These are phyloP conservation scores for Bettongia penicillata DNA, from an alignment of 2,113 vertebrate genomes.

Conservation along the genomic window DNA sequence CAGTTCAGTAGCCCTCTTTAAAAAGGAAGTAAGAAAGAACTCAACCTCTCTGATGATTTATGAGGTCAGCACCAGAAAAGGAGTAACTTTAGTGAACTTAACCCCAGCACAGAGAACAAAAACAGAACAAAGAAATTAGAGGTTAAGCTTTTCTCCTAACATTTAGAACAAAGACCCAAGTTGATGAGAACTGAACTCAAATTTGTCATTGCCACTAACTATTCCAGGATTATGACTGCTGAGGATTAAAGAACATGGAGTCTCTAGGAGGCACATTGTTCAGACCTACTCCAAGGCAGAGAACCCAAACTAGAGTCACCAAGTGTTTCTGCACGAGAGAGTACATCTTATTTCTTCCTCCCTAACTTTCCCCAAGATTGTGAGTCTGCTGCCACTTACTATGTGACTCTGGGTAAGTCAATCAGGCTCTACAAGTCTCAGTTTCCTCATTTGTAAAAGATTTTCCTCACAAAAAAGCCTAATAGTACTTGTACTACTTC, in stretches of 20 bases:
- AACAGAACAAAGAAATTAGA: not conserved
- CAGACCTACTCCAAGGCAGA: not conserved
- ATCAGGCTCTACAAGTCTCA: not conserved
- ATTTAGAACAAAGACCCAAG: not conserved
- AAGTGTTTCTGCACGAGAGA: slow-evolving; percentile 47
- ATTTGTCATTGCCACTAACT: not conserved
- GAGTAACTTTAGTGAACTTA: not conserved
- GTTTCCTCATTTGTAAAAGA: not conserved
- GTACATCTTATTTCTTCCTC: slow-evolving; percentile 27
- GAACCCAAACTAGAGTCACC: slow-evolving; percentile 27
- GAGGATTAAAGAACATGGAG: not conserved
- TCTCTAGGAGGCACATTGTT: not conserved
- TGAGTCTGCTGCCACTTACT: not conserved
- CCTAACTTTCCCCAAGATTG: not conserved
- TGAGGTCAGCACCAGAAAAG: not conserved
- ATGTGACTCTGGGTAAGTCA: not conserved
- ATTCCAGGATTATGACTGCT: too few species aligned
- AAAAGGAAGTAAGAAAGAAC: not conserved
- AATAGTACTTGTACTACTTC: not conserved
- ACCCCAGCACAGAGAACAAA: not conserved
- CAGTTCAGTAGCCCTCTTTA: not conserved
- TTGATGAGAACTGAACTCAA: not conserved
- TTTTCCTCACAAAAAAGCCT: not conserved
- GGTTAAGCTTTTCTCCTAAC: not conserved
- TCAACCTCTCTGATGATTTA: not conserved